Base-by-base conservation (phyloP, 2,888 invertebrate genomes). In the Girardia tigrina region DNA sequence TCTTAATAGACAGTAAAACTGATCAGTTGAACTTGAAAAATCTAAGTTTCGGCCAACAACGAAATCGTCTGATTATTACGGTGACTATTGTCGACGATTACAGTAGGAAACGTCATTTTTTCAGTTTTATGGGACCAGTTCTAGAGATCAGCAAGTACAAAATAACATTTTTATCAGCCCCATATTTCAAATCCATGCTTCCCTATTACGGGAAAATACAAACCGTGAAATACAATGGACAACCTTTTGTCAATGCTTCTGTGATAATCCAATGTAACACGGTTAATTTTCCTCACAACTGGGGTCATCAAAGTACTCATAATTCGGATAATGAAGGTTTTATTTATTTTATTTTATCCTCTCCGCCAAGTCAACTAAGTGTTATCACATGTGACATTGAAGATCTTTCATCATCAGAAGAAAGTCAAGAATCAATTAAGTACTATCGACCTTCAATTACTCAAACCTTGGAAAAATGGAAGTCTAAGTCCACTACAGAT, bases 241-340 rank as follows among this genome's bases (percentile, higher is more conserved):
- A 56, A 56, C 56, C 56, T 6, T 16, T 56, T 56, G 6, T 23
- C 4, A 56, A 56, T 56, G 56, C 56, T 20, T 56, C 56, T 6
- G n/a, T 56, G n/a, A n/a, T 56, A 6, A 56, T 56, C 23, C 56
- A 56, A 56, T 56, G 56, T 56, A 56, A 56, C n/a, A 56, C 56
- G n/a, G 56, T 56, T 4, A 56, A 56, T 56, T 56, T 56, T 23
- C 56, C 56, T 2, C n/a, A 56, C n/a, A 56, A 56, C 56, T 56
- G 56, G 56, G 56, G 56, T n/a, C 56, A 56, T 16, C 23, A 4
- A 6, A 56, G 56, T 16, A 56, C 6, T 6, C 56, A 56, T n/a
- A n/a, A 6, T 8, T 56, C 56, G 4, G 56, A 56, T 56, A 56
- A 56, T 20, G 56, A 56, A 6, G 56, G 56, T 20, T 20, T 56